Base-by-base conservation (phyloP, 1,140 invertebrate genomes). In the Lasioglossum albipes region DNA sequence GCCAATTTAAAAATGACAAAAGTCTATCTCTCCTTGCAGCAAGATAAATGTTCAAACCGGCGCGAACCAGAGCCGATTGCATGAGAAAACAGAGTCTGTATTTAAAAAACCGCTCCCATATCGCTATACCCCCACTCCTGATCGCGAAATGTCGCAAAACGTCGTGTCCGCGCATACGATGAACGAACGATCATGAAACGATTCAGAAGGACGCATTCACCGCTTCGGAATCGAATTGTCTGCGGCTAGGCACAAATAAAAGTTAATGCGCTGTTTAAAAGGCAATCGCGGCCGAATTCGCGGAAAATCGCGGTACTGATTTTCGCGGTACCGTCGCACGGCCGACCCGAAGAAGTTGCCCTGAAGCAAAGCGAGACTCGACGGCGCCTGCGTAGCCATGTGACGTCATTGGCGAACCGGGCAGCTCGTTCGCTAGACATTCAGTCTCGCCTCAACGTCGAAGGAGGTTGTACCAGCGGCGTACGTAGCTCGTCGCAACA, bases 351-450 rank as follows among this genome's bases (percentile, higher is more conserved):
- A 73, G 64, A 82, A 87, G 80, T 73, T 81, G 76, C 83, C 81
- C 69, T 72, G 79, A 73, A 76, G 86, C 83, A 76, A 59, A 69
- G 73, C 84, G 87, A 89, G 90, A 89, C 89, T 83, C 85, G 76
- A 84, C 75, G 88, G 90, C 91, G 91, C 91, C 88, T 91, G 91
- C 92, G 92, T 91, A 76, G 87, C 85, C 68, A 71, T 78, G 83
- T 93, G 92, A 93, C 92, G 92, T 92, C 92, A 93, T 87, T 92
- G 91, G 91, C 75, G 91, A 91, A 91, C 91, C 89, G 87, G 87
- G 88, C 87, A 87, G 85, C 81, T 85, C 81, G 78, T 75, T 82
- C 79, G 79, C 85, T 84, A 92, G 91, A 92, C 92, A 92, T 64
- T 92, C 90, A 93, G 92, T 93, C 92, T 93, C 92, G 91, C 87